Evolutionary conservation across 1,140 invertebrate species (phyloP), one percentile per base, ranked within the genome.

Genomic region (Sipha flava): DNA sequence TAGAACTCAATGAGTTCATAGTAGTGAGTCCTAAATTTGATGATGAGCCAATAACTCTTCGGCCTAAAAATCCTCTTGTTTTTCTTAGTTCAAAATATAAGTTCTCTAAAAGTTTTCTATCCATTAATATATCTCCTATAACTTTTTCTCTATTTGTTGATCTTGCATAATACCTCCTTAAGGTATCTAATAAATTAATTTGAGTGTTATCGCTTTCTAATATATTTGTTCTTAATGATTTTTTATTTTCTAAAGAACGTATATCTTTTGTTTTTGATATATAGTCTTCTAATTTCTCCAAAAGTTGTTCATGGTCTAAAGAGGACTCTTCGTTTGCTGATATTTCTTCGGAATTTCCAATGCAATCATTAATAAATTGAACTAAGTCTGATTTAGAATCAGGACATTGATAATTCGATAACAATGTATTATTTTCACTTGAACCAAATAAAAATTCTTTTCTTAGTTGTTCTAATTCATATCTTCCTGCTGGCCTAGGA

Each of bases 61-160:
- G 88, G 81, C 9, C 87, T 87, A 40, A 85, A 82, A 92, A 92
- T 0, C 89, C 88, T 82, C 91, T 89, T 5, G 91, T 89, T 83
- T 91, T 90, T 81, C 91, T 87, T 57, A 92, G 85, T 83, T 92
- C 90, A 82, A 91, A 91, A 82, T 92, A 92, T 2, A 92, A 85
- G 82, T 89, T 91, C 84, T 92, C 91, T 73, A 92, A 85, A 1
- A 91, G 86, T 83, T 90, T 92, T 73, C 90, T 87, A 84, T 92
- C 90, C 3, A 90, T 92, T 45, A 92, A 84, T 29, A 92, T 86
- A 83, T 92, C 90, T 73, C 90, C 90, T 82, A 93, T 90, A 14
- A 91, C 88, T 84, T 89, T 89, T 80, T 92, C 88, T 70, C 90
- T 86, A 81, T 90, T 91, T 0, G 88, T 86, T 4, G 89, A 89